Base-by-base conservation (phyloP, 1,140 invertebrate genomes). In the Meloidogyne exigua region DNA sequence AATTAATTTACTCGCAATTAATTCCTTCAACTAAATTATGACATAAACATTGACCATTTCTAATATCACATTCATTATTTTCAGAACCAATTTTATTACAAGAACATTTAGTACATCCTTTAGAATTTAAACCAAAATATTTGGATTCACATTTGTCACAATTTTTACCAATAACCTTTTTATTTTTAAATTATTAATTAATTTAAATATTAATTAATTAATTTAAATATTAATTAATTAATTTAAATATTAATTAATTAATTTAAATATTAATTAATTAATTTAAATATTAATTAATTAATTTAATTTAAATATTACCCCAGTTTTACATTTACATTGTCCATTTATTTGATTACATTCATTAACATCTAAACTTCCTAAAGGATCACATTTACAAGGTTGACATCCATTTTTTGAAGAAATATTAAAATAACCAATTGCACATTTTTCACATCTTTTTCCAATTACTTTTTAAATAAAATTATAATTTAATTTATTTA, bases 1-100 rank as follows among this genome's bases (percentile, higher is more conserved):
- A 57, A 15, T 15, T 44, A 44, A 57, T 57, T 57, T 57, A 57
- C 49, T 93, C 91, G 88, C 96, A 99, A 39, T 92, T 91, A 85
- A 92, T 92, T 21, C 96, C 96, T 88, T 96, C 95, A 0, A 98
- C 94, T 87, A 96, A 94, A 81, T 93, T 91, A 87, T 95, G 95
- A 88, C 96, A 99, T 0, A 88, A 83, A 85, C 96, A 99, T 57
- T 91, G 89, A 36, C 76, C 77, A 57, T 75, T 85, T 13, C 72
- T 67, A 26, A 82, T 74, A 68, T 87, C 86, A 64, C 85, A 87
- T n/a, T 85, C 69, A 1, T 25, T 71, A 12, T 64, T 70, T 76
- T 84, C 81, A 0, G 83, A 75, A 25, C 85, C 81, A 77, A 62
- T 76, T 77, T 18, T 68, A 76, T 88, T 72, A 69, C 85, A 87